Evolutionary conservation across 2,113 vertebrate genomes (phyloP).

Genomic region (Menidia beryllina): DNA sequence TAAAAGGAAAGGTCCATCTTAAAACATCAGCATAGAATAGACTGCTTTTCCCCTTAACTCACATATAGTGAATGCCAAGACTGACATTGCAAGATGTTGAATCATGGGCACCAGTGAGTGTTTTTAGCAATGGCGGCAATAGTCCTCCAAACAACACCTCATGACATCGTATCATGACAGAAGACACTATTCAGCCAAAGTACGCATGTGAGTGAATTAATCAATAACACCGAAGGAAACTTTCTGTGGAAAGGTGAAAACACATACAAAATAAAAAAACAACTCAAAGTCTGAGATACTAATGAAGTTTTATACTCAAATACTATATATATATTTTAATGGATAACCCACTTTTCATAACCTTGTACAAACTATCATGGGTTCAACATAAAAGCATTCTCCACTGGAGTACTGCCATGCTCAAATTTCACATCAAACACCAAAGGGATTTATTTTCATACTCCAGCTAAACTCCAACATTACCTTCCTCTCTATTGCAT

Average conservation of each 20-base stretch:
- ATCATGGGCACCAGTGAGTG: constrained; percentile 44
- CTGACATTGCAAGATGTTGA: constrained; percentile 37
- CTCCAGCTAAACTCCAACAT: no score
- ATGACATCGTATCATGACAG: constrained; percentile 30
- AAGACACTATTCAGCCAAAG: neutral
- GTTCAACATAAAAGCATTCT: neutral
- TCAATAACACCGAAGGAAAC: neutral
- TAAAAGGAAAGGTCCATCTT: no score
- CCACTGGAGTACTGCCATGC: neutral
- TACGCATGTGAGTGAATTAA: neutral
- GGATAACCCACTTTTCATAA: no score
- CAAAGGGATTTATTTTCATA: neutral
- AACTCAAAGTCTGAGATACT: neutral
- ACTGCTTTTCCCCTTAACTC: neutral
- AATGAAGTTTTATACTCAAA: neutral
- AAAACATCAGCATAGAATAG: neutral
- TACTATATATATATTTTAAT: neutral
- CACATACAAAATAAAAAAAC: neutral
- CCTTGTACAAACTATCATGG: neutral
- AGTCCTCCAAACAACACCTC: constrained; percentile 40
- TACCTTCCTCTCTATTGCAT: no score
- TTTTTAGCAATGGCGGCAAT: constrained; percentile 39
- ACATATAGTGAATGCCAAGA: neutral
- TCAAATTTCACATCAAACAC: neutral
- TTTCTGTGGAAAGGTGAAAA: neutral